A percentile compares a stretch with the other conserved stretches of the same genome.
Conservation (phyloP, 1,140 invertebrate genomes). For the Pentalonia nigronervosa region DNA sequence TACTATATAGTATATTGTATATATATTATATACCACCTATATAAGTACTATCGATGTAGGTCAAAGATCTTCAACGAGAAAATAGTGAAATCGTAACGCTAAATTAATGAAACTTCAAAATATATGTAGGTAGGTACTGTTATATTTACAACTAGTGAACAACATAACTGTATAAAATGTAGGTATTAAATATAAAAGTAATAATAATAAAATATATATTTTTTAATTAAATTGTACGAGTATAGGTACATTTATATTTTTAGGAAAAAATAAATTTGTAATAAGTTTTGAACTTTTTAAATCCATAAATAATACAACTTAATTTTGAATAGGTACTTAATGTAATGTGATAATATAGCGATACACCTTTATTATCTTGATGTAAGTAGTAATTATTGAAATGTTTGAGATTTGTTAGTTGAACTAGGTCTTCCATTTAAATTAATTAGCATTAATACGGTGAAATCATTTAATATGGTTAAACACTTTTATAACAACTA, state of each 20-base stretch:
- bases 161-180: neutral
- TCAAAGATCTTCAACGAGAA: neutral
- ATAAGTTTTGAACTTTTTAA: neutral
- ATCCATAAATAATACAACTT: neutral
- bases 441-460: neutral
- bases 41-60: neutral
- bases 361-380: neutral
- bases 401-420: neutral
- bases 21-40: neutral
- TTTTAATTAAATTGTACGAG: neutral
- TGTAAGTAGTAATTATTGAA: neutral
- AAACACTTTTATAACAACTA: neutral
- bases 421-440: slow-evolving; percentile 6
- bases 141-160: neutral
- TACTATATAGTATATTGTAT: too few relatives aligned
- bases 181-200: neutral
- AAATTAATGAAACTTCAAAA: neutral
- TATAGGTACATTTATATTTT: neutral
- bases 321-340: neutral
- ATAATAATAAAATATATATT: neutral
- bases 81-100: slow-evolving; percentile 19
- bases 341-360: neutral
- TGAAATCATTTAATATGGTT: neutral
- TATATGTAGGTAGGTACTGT: neutral
- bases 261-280: neutral